A percentile compares a stretch with the other conserved stretches of the same genome.
Evolutionary conservation across 2,797 vertebrate species (phyloP).

Genomic region (Melanogrammus aeglefinus): DNA sequence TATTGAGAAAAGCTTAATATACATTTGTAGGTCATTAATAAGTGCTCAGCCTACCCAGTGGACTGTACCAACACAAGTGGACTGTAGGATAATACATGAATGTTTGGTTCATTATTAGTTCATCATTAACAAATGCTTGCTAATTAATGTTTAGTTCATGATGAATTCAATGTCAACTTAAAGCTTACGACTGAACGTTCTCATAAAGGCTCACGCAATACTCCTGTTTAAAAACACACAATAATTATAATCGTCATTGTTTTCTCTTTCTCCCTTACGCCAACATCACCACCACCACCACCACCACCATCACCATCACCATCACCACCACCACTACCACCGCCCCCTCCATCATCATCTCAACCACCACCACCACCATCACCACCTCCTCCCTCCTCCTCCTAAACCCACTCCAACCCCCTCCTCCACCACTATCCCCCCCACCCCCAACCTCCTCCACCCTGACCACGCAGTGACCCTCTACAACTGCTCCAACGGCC

Average conservation of each 20-base stretch:
- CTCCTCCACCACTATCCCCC: not conserved
- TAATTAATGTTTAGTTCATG: too few relatives aligned
- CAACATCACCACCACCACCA: not conserved
- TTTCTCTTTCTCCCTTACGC: not conserved
- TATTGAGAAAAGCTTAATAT: too few relatives aligned
- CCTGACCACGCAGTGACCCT: slow-evolving; percentile 79
- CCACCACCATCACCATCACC: not conserved
- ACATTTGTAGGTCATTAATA: too few relatives aligned
- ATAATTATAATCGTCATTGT: not conserved
- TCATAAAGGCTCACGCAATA: not conserved
- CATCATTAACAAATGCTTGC: too few relatives aligned
- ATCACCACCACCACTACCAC: not conserved
- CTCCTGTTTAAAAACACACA: not conserved
- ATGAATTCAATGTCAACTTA: too few relatives aligned
- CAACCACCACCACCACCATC: not conserved
- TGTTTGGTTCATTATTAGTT: too few relatives aligned
- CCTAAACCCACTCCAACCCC: not conserved
- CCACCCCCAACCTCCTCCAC: not conserved
- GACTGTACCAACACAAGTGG: too few relatives aligned
- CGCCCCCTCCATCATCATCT: not conserved
- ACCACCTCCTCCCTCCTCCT: not conserved
- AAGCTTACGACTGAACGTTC: too few relatives aligned
- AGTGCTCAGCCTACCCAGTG: too few relatives aligned
- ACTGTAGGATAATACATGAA: too few relatives aligned
- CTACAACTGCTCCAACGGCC: slow-evolving; percentile 91